A percentile compares a stretch with the other conserved stretches of the same genome.
Conservation (phyloP, 2,113 vertebrate genomes). For the Gulo gulo region DNA sequence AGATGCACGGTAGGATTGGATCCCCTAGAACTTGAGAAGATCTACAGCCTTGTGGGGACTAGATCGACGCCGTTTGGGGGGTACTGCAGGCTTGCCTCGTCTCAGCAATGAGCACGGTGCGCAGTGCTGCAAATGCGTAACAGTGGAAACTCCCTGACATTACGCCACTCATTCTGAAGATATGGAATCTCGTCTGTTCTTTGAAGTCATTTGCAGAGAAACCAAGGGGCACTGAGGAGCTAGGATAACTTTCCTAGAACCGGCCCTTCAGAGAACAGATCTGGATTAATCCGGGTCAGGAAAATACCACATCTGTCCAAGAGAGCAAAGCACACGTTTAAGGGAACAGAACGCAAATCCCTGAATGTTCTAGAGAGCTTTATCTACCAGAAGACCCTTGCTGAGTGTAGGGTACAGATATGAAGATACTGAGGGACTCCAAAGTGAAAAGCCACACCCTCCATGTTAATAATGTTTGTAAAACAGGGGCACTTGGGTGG, state of each 20-base stretch:
- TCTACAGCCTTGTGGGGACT: not conserved
- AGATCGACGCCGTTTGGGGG: not conserved
- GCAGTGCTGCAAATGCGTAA: accelerated
- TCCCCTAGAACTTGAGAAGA: not conserved
- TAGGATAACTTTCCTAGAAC: not conserved
- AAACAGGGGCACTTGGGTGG: not conserved
- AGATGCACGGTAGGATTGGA: not conserved
- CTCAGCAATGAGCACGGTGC: not conserved
- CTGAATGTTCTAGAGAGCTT: not conserved
- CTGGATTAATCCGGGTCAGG: not conserved
- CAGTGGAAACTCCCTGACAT: not conserved
- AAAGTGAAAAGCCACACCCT: not conserved
- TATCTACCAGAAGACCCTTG: not conserved
- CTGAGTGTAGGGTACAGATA: not conserved
- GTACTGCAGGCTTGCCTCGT: not conserved
- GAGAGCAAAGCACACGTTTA: not conserved
- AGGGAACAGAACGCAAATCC: not conserved
- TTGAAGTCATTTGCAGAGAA: not conserved
- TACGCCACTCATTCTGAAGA: not conserved
- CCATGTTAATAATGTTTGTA: not conserved
- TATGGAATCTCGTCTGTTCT: not conserved
- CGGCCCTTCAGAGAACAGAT: not conserved
- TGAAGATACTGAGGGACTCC: not conserved
- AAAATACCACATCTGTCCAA: not conserved
- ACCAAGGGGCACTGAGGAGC: not conserved